A percentile compares a stretch with the other conserved stretches of the same genome.
Conservation (phyloP, 2,888 invertebrate species). For the Diaprepes abbreviatus region DNA sequence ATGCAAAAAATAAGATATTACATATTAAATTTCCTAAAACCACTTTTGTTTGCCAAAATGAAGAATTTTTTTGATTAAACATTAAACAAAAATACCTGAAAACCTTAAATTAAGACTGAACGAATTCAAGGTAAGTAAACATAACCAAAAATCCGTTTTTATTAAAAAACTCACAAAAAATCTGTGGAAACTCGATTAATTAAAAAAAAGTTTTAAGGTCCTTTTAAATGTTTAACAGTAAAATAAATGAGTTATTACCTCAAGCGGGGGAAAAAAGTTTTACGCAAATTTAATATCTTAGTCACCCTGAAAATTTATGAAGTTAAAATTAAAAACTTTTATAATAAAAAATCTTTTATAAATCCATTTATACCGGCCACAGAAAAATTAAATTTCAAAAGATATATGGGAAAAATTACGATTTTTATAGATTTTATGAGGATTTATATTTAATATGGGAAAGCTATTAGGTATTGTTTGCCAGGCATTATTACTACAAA, state of each 20-base stretch:
- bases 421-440: neutral
- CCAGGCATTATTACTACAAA: neutral
- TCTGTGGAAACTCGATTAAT: slow-evolving; percentile 25
- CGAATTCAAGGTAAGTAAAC: slow-evolving; percentile 1
- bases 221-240: slow-evolving; percentile 39
- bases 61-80: neutral
- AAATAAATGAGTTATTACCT: slow-evolving; percentile 37
- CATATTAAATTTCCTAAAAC: too few species aligned
- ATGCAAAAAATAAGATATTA: too few species aligned
- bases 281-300: slow-evolving; percentile 33
- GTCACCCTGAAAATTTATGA: slow-evolving; percentile 39
- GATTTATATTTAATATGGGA: slow-evolving; percentile 10
- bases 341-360: slow-evolving; percentile 36
- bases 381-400: slow-evolving; percentile 29
- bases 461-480: slow-evolving; percentile 1
- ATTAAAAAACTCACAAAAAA: slow-evolving; percentile 15
- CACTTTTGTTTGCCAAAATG: too few species aligned
- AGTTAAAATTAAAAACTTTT: slow-evolving; percentile 45
- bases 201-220: slow-evolving; percentile 30
- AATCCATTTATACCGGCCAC: slow-evolving; percentile 25
- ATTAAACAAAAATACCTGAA: neutral
- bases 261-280: slow-evolving; percentile 18
- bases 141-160: slow-evolving; percentile 4
- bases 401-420: slow-evolving; percentile 8
- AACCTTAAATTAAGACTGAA: neutral